Conservation (phyloP, 2,888 invertebrate genomes). For the Lochmaea capreae region DNA sequence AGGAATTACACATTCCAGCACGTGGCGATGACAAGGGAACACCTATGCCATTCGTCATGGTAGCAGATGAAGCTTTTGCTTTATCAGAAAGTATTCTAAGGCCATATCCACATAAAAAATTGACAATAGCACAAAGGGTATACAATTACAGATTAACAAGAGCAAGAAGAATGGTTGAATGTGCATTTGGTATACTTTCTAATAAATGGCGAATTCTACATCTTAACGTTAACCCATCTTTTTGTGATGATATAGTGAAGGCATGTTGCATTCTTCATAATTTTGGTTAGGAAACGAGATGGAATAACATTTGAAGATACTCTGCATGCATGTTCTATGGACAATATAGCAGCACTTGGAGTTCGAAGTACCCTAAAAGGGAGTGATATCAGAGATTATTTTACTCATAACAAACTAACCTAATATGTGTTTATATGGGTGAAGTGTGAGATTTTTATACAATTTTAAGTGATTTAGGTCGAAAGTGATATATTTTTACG, state of each 20-base stretch:
- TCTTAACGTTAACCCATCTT: not conserved
- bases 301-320: not conserved
- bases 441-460: too few species aligned
- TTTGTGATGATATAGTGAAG: slow-evolving; percentile 10
- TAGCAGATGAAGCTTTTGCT: slow-evolving; percentile 17
- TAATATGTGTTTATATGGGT: too few species aligned
- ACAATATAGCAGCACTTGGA: too few species aligned
- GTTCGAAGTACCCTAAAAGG: too few species aligned
- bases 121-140: not conserved
- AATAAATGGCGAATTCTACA: slow-evolving; percentile 21
- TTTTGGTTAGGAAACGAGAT: slow-evolving; percentile 13
- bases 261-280: slow-evolving; percentile 19
- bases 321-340: too few species aligned
- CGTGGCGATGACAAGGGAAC: too few species aligned
- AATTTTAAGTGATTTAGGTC: too few species aligned
- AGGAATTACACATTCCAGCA: too few species aligned
- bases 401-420: too few species aligned
- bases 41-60: slow-evolving; percentile 15
- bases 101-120: slow-evolving; percentile 16
- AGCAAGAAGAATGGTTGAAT: not conserved
- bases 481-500: too few species aligned
- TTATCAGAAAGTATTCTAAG: slow-evolving; percentile 15
- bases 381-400: too few species aligned
- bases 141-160: too few species aligned
- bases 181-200: slow-evolving; percentile 12